Evolutionary conservation across 2,113 vertebrate genomes (phyloP), one percentile per base, ranked within the genome.

Genomic region (Noturus placidus): DNA sequence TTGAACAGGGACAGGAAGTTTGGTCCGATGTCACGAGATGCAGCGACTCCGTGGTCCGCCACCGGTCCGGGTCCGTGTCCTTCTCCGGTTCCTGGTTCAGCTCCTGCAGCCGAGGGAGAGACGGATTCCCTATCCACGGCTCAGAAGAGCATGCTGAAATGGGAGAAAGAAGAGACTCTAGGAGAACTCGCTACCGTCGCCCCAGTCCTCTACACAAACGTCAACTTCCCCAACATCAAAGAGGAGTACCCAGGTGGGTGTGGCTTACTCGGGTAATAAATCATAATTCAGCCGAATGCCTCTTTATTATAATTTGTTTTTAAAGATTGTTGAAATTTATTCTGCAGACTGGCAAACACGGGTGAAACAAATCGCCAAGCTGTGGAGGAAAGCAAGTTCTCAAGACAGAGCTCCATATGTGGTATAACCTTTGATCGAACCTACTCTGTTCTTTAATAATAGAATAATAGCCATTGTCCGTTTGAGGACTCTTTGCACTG

Each of bases 311-410:
- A 7, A 6, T 46, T 46, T 46, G 2, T 77, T 59, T 61, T n/a
- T 46, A 19, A 67, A 38, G 17, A 35, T 8, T 46, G 14, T 30
- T 52, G 3, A 63, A 83, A 93, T 70, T 65, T 11, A 30, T 83
- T 54, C 82, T n/a, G 93, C 91, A 99, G 98, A 99, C 67, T 99
- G 98, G 98, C 93, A 97, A 70, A 97, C 96, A 9, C 95, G 98
- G 93, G 97, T 98, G 89, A 99, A 99, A 89, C 98, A 99, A 89
- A 99, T 99, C 54, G 96, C 98, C 69, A 99, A 99, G 86, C 91
- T 99, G 70, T 99, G 98, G 98, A 97, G 98, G 91, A 99, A 99
- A 92, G 98, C 98, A 63, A 99, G 97, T 88, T 97, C 98, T 0
- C 97, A 99, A 93, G 98, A 99, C 92, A 93, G 98, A 90, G 96